Conservation (phyloP, 2,113 vertebrate genomes). For the Leucopsar rothschildi region DNA sequence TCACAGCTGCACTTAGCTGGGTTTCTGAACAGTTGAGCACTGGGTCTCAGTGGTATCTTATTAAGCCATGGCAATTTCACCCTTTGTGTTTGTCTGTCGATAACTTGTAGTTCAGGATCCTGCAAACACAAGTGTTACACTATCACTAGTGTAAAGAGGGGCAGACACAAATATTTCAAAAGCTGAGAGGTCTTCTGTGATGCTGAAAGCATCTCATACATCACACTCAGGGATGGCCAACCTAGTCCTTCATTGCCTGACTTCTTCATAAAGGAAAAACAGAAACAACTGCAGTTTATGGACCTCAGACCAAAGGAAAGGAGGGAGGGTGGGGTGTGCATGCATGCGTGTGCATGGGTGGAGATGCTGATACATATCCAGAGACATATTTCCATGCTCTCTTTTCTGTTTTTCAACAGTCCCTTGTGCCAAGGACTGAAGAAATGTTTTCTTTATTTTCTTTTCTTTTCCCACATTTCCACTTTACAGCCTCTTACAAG, state of each 20-base stretch:
- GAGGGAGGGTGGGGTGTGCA: not conserved
- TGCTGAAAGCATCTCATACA: not conserved
- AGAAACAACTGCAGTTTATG: not conserved
- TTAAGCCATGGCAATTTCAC: not conserved
- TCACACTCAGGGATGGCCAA: not conserved
- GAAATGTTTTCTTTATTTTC: rapidly evolving
- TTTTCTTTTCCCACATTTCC: no score
- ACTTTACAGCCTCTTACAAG: not conserved
- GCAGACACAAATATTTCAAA: not conserved
- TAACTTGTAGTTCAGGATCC: not conserved
- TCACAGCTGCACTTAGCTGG: not conserved
- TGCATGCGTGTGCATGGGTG: not conserved
- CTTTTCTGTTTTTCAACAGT: not conserved
- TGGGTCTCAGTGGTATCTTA: not conserved
- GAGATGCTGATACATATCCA: not conserved
- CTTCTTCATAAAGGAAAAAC: not conserved
- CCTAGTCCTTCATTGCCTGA: not conserved
- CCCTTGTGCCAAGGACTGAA: not conserved
- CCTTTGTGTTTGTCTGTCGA: not conserved
- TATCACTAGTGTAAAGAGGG: not conserved
- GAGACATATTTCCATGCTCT: not conserved
- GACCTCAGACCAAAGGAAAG: not conserved
- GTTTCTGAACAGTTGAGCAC: not conserved
- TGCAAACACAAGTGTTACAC: not conserved
- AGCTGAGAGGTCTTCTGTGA: not conserved